Evolutionary conservation across 2,797 vertebrate genomes (phyloP).

Genomic region (Podarcis lilfordi): DNA sequence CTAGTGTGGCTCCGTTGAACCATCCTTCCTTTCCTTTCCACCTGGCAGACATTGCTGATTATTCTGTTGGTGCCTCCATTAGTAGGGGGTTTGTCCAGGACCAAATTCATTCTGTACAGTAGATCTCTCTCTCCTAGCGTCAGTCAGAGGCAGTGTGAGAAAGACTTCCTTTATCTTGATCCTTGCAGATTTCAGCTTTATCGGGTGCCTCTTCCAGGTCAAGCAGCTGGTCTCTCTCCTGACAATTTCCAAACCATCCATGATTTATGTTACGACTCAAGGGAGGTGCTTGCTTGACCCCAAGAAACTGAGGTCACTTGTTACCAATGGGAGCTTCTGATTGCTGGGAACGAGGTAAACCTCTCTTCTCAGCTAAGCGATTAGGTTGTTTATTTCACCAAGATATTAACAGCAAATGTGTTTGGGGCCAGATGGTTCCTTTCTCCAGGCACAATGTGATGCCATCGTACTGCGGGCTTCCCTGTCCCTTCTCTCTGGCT

Average conservation of each 20-base stretch:
- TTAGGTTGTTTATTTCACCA: neutral
- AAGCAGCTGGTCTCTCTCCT: neutral
- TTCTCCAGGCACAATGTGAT: neutral
- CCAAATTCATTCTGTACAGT: no score
- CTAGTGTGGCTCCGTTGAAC: no score
- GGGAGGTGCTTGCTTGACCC: neutral
- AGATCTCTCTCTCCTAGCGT: neutral
- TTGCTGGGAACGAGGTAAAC: neutral
- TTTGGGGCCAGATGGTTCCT: no score
- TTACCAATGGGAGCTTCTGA: neutral
- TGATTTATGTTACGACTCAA: neutral
- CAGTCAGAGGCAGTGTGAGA: neutral
- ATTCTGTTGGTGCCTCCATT: no score
- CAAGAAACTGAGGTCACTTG: neutral
- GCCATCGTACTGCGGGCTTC: neutral
- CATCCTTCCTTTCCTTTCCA: no score
- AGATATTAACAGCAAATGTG: neutral
- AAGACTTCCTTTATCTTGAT: no score
- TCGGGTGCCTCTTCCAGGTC: neutral
- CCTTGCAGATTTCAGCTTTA: neutral
- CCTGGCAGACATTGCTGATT: no score
- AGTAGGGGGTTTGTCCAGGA: no score
- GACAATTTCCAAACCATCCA: neutral
- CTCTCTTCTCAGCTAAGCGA: neutral
- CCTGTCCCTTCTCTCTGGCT: no score